Evolutionary conservation across 2,113 vertebrate genomes (phyloP).

Genomic region (Grallaria varia): DNA sequence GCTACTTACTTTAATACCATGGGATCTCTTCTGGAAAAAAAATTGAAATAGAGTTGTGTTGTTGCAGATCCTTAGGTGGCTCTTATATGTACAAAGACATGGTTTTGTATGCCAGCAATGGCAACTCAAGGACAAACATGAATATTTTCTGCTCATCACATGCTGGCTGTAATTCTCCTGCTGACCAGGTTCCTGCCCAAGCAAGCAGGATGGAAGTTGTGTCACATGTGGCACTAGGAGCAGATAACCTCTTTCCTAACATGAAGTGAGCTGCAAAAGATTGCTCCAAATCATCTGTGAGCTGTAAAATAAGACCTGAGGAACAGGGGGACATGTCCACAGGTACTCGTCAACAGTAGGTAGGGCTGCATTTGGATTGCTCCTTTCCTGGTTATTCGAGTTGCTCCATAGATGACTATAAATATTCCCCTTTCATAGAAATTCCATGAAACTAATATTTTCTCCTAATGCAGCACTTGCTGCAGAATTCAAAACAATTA

Average conservation of each 20-base stretch:
- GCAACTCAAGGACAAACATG: rapidly evolving
- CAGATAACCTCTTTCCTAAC: rapidly evolving
- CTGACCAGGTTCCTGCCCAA: not conserved
- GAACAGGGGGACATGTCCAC: not conserved
- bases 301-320: not conserved
- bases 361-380: not conserved
- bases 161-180: not conserved
- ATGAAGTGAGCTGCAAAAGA: not conserved
- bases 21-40: not conserved
- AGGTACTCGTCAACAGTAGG: not conserved
- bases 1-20: not conserved
- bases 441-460: rapidly evolving
- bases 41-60: not conserved
- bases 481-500: not conserved
- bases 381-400: not conserved
- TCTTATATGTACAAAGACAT: rapidly evolving
- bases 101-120: not conserved
- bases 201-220: not conserved
- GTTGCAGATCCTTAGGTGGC: not conserved
- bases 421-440: not conserved
- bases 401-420: not conserved
- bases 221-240: not conserved
- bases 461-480: not conserved
- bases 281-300: not conserved
- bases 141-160: not conserved